These are phyloP conservation scores for Troilus luridus DNA, from an alignment of 2,888 invertebrate species.

Conservation along the genomic window DNA sequence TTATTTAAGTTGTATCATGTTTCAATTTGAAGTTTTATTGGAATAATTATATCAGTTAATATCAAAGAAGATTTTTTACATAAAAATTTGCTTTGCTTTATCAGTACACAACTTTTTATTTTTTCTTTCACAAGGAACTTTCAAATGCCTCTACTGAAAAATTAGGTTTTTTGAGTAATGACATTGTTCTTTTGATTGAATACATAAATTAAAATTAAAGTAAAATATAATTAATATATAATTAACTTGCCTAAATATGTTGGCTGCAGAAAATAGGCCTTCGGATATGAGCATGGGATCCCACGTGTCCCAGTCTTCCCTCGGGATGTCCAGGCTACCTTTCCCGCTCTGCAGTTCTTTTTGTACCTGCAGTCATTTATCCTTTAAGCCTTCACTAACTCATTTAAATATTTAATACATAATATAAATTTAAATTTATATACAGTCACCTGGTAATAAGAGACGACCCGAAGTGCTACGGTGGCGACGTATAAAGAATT, in stretches of 20 bases:
- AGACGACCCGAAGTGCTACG: conserved; percentile 92
- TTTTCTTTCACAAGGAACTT: no score
- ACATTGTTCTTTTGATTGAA: no score
- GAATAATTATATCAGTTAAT: no score
- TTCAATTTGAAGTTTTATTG: no score
- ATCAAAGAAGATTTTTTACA: no score
- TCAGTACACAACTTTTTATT: no score
- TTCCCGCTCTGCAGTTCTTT: conserved; percentile 72
- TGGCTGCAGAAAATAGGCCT: conserved; percentile 97
- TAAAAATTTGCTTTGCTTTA: no score
- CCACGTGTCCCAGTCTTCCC: conserved; percentile 97
- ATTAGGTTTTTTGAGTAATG: no score
- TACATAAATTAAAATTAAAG: no score
- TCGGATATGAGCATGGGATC: conserved; percentile 98
- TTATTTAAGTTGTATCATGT: no score
- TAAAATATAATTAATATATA: no score
- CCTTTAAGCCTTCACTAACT: background rate
- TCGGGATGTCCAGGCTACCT: conserved; percentile 73
- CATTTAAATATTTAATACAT: background rate
- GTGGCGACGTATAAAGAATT: conserved; percentile 98
- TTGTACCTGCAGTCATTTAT: conserved; percentile 74
- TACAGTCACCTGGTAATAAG: conserved; percentile 88
- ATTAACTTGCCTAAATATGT: conserved; percentile 83
- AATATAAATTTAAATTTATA: background rate
- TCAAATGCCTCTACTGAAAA: no score